Evolutionary conservation across 2,888 invertebrate species (phyloP), one percentile per base, ranked within the genome.

Genomic region (Sphaerophoria taeniata): DNA sequence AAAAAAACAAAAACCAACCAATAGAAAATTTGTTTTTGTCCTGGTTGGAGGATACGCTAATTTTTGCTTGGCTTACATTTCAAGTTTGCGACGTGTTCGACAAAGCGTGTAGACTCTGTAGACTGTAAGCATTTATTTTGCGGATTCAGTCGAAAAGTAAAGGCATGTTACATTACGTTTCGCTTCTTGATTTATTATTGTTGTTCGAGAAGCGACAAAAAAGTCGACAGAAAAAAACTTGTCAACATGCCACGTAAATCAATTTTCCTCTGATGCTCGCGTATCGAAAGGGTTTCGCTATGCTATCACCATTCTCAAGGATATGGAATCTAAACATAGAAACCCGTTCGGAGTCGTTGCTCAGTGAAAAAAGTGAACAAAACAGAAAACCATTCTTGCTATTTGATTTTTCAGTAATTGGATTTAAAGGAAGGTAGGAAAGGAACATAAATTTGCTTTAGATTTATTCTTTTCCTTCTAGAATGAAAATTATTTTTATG

Each of bases 121-220:
- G 16, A 6, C 16, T 49, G 33, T 7, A 31, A 33, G 33, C 16
- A 3, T 12, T 9, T 12, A 2, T 24, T 24, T 24, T 24, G 24
- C 24, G 24, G 24, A 24, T 24, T 24, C 24, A 24, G 24, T 24
- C 24, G 2, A 24, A 24, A 24, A 24, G 24, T 24, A 24, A 4
- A 47, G 12, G 49, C 49, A 65, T 36, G 34, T 1, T 12, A 65
- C 65, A 65, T 65, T 65, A 49, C 36, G 6, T 36, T 24, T 14
- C 6, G 33, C 47, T 65, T 12, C 16, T 12, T 65, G 65, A 65
- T 65, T 65, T 65, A 65, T 65, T 65, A 36, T 49, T 65, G 63
- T 47, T 63, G 34, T 47, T 63, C 34, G 63, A 47, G 47, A 34
- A 9, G 4, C 16, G 14, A 39, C 6, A 24, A 51, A 56, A 31